phyloP scores from a whole-genome alignment of 53 echinoderm and acorn worm genomes.

The Paracentrotus lividus region DNA sequence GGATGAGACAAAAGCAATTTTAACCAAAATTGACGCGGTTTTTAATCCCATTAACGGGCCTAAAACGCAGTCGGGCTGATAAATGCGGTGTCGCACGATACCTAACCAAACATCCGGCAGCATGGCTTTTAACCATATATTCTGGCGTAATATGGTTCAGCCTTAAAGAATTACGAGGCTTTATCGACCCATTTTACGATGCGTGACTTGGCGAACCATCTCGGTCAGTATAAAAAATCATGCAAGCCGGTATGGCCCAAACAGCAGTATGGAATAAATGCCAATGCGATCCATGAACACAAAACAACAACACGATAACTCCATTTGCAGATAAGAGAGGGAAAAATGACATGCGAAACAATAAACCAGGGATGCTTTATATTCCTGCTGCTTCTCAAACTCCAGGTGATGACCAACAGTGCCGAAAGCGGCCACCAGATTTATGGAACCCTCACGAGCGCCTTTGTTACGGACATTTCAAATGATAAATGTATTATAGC shows the following conservation, averaged over 20 bases:
- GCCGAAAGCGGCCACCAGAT: conserved; percentile 41
- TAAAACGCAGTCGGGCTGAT: conserved; percentile 59
- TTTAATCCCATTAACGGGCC: conserved; percentile 32
- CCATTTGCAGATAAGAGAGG: no score
- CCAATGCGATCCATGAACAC: no score
- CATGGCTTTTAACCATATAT: background rate
- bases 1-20: background rate
- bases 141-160: background rate
- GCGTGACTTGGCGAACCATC: background rate
- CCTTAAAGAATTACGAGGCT: background rate
- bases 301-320: conserved; percentile 29
- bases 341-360: background rate
- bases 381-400: background rate
- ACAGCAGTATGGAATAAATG: no score
- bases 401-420: conserved; percentile 46
- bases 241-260: background rate
- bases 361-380: conserved; percentile 2
- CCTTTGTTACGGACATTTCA: conserved; percentile 57
- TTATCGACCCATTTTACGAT: background rate
- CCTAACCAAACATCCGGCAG: conserved; percentile 5
- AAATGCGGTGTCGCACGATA: conserved; percentile 39
- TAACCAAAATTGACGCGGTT: background rate
- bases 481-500: conserved; percentile 66
- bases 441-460: conserved; percentile 12
- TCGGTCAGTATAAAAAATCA: conserved; percentile 16